Evolutionary conservation across 2,888 invertebrate genomes (phyloP), one percentile per base, ranked within the genome.

Genomic region (Drosophila kanekoi): DNA sequence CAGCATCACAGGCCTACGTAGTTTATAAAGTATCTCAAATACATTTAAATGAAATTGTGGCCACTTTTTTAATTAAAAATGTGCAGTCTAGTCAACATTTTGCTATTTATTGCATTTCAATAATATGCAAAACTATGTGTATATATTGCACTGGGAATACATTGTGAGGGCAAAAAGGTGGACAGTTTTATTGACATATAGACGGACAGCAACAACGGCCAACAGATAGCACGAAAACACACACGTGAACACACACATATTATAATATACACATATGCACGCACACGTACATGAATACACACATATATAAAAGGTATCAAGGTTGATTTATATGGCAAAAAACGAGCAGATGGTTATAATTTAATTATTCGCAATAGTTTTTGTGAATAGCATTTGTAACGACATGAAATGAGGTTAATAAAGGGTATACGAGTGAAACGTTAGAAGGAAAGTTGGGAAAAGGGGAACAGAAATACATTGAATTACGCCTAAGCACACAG

Each of bases 131-230:
- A 10, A 18, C 16, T 23, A 35, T 3, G 32, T 49, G 18, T 4
- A 35, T 16, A 38, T 14, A 32, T 41, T 52, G 8, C 16, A 9
- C 18, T 58, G 37, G 4, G 9, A 41, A 40, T 40, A 53, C 38
- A 32, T 65, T 44, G 37, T 33, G 18, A 43, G 37, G 59, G 52
- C 59, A 48, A 53, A 45, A 28, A 68, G 57, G 49, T 61, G 43
- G 53, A 72, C 32, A 58, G 38, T 68, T 67, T 70, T 66, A 77
- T 60, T 69, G 65, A 70, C 63, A 57, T 49, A 60, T 61, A 53
- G 52, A 67, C 62, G 41, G 58, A 52, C 58, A 67, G 64, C 58
- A 54, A 53, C 60, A 74, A 75, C 65, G 63, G 48, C n/a, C 62
- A 70, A 74, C 68, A 67, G 37, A 77, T 72, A 69, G 48, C 32